These are phyloP conservation scores for Alexandromys fortis DNA, from an alignment of 2,113 vertebrate genomes.

Conservation along the genomic window DNA sequence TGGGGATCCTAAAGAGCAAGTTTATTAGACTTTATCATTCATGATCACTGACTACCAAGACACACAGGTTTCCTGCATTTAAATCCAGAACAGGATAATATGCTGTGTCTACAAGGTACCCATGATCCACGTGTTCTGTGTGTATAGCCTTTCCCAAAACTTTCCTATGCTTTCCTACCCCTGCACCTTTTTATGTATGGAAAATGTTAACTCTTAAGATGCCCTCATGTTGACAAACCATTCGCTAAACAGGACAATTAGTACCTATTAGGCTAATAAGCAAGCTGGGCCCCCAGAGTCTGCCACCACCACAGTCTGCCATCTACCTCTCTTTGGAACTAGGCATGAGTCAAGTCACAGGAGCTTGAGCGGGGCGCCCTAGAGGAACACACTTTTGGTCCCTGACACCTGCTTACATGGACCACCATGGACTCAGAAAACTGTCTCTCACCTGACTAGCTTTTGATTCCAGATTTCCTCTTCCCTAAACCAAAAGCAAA, in stretches of 20 bases:
- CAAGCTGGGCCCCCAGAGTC: neutral
- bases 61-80: neutral
- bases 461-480: neutral
- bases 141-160: neutral
- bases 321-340: neutral
- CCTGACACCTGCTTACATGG: neutral
- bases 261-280: neutral
- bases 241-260: neutral
- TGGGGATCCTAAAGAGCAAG: neutral
- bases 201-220: neutral
- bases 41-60: neutral
- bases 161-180: neutral
- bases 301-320: no score
- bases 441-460: neutral
- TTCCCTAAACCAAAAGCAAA: constrained; percentile 5
- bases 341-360: neutral
- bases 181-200: neutral
- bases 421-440: neutral
- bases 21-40: neutral
- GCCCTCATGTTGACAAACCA: neutral
- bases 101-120: neutral
- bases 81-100: constrained; percentile 6
- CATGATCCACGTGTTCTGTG: neutral
- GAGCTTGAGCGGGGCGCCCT: accelerated
- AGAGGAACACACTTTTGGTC: neutral